Conservation (phyloP, 1,140 invertebrate genomes). For the Orius insidiosus region DNA sequence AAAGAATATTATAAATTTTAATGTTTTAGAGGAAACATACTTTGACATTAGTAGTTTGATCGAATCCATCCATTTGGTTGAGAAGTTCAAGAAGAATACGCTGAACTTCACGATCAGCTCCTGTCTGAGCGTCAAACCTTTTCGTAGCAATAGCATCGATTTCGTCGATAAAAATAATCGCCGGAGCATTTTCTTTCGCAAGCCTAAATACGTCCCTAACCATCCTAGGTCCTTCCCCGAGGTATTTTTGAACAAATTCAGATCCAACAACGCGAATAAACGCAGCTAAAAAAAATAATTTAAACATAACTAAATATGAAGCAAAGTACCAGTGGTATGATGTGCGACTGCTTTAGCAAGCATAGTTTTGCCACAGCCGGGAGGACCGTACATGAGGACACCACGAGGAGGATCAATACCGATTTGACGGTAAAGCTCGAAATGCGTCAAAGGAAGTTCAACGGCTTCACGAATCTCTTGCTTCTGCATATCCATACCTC, state of each 20-base stretch:
- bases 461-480: conserved; percentile 98
- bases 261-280: conserved; percentile 98
- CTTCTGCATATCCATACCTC: conserved; percentile 99
- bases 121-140: conserved; percentile 98
- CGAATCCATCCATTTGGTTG: conserved; percentile 99
- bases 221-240: conserved; percentile 98
- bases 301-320: no score
- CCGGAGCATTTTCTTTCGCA: conserved; percentile 97
- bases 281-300: conserved; percentile 64
- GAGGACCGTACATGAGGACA: conserved; percentile 96
- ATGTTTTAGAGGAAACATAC: no score
- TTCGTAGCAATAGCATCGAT: conserved; percentile 98
- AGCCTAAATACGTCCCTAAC: conserved; percentile 96
- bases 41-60: conserved; percentile 99
- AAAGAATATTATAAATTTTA: no score
- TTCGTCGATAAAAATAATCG: conserved; percentile 98
- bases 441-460: conserved; percentile 93
- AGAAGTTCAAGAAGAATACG: conserved; percentile 91
- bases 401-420: conserved; percentile 91
- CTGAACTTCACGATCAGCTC: conserved; percentile 97
- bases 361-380: conserved; percentile 96
- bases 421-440: conserved; percentile 98
- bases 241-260: conserved; percentile 98
- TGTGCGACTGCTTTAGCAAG: conserved; percentile 97
- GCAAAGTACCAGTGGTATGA: conserved; percentile 90